Conservation (phyloP, 1,140 invertebrate species). For the Bombus impatiens region DNA sequence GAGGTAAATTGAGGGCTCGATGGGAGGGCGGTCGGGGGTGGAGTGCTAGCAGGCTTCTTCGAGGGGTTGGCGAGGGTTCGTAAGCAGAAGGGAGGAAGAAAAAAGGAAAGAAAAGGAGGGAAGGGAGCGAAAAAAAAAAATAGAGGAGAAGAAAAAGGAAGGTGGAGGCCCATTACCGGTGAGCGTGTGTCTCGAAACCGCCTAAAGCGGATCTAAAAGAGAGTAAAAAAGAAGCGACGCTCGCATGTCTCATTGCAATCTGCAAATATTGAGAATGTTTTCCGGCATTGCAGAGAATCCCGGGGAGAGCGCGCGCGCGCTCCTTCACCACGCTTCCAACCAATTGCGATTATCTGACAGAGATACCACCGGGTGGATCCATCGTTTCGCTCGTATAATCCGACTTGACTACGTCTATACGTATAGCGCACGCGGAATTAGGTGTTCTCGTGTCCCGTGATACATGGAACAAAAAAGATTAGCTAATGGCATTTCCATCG, state of each 20-base stretch:
- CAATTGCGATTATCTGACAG: conserved; percentile 79
- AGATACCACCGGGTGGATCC: conserved; percentile 71
- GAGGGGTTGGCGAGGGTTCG: conserved; percentile 51
- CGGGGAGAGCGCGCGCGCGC: conserved; percentile 12
- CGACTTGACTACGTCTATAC: conserved; percentile 44
- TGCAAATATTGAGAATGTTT: conserved; percentile 79
- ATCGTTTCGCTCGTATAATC: conserved; percentile 63
- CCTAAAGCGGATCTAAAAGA: conserved; percentile 66
- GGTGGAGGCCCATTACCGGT: conserved; percentile 70
- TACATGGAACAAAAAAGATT: conserved; percentile 60
- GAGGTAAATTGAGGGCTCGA: conserved; percentile 76
- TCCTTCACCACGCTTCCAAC: conserved; percentile 51
- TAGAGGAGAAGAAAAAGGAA: conserved; percentile 32
- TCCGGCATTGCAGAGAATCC: conserved; percentile 61
- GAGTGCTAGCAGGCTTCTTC: conserved; percentile 50
- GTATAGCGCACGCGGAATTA: conserved; percentile 54
- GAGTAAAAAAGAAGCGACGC: conserved; percentile 67
- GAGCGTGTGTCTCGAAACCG: conserved; percentile 73
- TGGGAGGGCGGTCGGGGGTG: conserved; percentile 45
- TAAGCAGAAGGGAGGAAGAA: conserved; percentile 46
- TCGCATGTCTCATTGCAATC: conserved; percentile 82
- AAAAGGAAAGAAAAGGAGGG: conserved; percentile 37
- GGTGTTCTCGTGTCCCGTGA: conserved; percentile 66
- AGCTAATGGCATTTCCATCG: conserved; percentile 65
- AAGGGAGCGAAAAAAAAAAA: conserved; percentile 18